Evolutionary conservation across 1,140 invertebrate genomes (phyloP).

Genomic region (Philotrypesis tridentata): DNA sequence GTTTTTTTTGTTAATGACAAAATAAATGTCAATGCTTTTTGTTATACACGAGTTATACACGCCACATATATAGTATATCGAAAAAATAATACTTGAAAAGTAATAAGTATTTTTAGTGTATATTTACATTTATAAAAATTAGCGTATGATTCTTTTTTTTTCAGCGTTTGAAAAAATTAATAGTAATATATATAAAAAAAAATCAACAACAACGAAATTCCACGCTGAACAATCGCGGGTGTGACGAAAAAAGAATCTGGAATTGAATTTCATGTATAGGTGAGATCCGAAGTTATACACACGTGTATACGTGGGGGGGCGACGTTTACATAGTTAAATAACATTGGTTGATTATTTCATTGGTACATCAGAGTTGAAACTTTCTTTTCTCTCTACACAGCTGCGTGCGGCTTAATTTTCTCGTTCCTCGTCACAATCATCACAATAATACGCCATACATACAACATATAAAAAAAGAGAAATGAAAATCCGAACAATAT

Average conservation of each 20-base stretch:
- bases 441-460: too few relatives aligned
- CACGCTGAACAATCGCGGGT: background rate
- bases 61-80: background rate
- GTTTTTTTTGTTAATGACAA: slow-evolving; percentile 11
- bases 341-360: background rate
- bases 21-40: slow-evolving; percentile 31
- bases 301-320: background rate
- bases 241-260: background rate
- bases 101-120: slow-evolving; percentile 17
- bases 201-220: background rate
- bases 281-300: slow-evolving; percentile 7
- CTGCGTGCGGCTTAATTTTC: background rate
- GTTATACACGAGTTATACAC: background rate
- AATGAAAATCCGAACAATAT: too few relatives aligned
- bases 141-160: slow-evolving; percentile 20
- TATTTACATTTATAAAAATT: slow-evolving; percentile 11
- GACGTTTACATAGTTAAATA: background rate
- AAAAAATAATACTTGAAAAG: slow-evolving; percentile 40
- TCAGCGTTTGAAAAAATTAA: background rate
- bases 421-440: too few relatives aligned
- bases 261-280: background rate
- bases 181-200: too few relatives aligned
- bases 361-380: background rate
- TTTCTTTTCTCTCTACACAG: background rate
- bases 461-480: too few relatives aligned